A percentile compares a stretch with the other conserved stretches of the same genome.
phyloP scores from a whole-genome alignment of 2,113 vertebrate genomes.

The Phylloscopus trochiloides region DNA sequence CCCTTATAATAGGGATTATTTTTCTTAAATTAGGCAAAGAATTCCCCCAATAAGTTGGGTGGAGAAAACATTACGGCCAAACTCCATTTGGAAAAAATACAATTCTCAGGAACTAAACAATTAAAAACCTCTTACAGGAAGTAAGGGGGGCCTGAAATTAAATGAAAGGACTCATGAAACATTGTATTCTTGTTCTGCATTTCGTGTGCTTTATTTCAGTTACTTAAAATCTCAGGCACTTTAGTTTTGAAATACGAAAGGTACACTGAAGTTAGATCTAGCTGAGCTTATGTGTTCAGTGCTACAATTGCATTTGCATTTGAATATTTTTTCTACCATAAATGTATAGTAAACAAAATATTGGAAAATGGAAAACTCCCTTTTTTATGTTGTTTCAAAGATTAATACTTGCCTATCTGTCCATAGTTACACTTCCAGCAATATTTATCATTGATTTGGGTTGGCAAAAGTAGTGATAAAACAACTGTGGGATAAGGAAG shows the following conservation, averaged over 20 bases:
- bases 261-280: neutral
- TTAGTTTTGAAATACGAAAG: neutral
- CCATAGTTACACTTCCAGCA: neutral
- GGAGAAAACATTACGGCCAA: neutral
- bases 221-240: neutral
- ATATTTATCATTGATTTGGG: neutral
- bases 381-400: neutral
- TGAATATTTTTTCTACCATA: neutral
- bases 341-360: neutral
- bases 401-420: neutral
- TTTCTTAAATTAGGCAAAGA: neutral
- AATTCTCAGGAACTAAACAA: neutral
- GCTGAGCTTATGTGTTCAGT: neutral
- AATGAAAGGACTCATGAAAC: neutral
- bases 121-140: neutral
- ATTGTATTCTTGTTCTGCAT: neutral
- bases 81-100: neutral
- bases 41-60: neutral
- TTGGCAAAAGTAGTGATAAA: neutral
- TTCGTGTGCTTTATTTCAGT: neutral
- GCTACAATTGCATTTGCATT: neutral
- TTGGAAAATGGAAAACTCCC: accelerated
- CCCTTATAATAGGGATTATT: neutral
- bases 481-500: neutral
- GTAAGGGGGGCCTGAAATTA: neutral